Evolutionary conservation across 2,113 vertebrate genomes (phyloP).

Genomic region (Dipodomys ordii): DNA sequence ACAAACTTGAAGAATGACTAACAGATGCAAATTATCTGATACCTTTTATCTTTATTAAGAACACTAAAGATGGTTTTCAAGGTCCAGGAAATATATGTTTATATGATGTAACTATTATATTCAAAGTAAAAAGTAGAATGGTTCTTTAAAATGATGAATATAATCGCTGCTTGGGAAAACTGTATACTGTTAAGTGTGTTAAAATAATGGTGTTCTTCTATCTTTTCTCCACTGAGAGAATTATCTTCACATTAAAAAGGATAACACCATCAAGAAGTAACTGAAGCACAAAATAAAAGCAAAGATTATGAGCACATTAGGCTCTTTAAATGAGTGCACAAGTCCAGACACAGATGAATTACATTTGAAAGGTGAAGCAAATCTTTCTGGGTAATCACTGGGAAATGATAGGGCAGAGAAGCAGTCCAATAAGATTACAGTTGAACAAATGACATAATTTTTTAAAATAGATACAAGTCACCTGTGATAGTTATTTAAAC

Average conservation of each 20-base stretch:
- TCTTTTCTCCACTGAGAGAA: constrained; percentile 42
- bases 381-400: constrained; percentile 34
- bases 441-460: not conserved
- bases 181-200: not conserved
- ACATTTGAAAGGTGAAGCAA: constrained; percentile 59
- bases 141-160: not conserved
- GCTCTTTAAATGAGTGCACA: constrained; percentile 43
- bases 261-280: constrained; percentile 57
- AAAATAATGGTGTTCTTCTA: constrained; percentile 52
- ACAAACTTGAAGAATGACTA: not conserved
- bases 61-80: not conserved
- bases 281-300: constrained; percentile 74
- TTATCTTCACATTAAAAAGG: constrained; percentile 60
- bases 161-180: constrained; percentile 33
- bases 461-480: not conserved
- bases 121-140: not conserved
- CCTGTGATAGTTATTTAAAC: not conserved
- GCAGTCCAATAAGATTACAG: not conserved
- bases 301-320: constrained; percentile 49
- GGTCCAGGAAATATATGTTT: not conserved
- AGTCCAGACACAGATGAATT: constrained; percentile 48
- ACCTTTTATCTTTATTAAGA: not conserved
- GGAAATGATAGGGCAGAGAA: constrained; percentile 23
- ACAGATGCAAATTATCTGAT: not conserved
- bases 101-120: not conserved